Evolutionary conservation across 1,140 invertebrate species (phyloP).

Genomic region (Drosophila tsacasi): DNA sequence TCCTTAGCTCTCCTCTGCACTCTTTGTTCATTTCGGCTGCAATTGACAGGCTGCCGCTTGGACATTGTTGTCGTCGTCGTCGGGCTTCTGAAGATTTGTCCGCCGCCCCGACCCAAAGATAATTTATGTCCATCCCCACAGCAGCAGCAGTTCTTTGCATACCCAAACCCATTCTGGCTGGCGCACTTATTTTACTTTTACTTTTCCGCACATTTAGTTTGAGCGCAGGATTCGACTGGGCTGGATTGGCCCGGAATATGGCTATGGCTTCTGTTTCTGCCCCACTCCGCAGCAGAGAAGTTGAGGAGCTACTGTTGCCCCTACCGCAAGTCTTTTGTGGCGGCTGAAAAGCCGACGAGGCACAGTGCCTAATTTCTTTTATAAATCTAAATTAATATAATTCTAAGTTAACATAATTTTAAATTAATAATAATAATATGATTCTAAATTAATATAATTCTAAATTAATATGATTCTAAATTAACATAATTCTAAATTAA

Average conservation of each 20-base stretch:
- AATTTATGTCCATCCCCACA: conserved; percentile 69
- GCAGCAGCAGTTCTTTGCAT: conserved; percentile 46
- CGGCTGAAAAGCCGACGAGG: conserved; percentile 16
- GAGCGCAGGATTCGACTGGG: conserved; percentile 32
- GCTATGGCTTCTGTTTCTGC: conserved; percentile 43
- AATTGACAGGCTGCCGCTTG: conserved; percentile 53
- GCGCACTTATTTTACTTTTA: conserved; percentile 74
- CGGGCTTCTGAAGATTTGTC: conserved; percentile 71
- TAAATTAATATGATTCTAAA: no score
- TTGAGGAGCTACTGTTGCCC: conserved; percentile 28
- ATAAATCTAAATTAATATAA: no score
- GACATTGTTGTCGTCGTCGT: conserved; percentile 34
- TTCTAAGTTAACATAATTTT: no score
- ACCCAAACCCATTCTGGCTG: conserved; percentile 30
- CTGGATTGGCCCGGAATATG: conserved; percentile 24
- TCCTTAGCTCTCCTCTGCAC: neutral
- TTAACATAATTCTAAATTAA: no score
- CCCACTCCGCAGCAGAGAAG: conserved; percentile 9
- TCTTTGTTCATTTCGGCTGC: conserved; percentile 35
- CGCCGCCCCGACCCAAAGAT: conserved; percentile 68
- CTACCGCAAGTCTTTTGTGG: conserved; percentile 28
- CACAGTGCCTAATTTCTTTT: no score
- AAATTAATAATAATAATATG: no score
- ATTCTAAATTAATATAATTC: no score
- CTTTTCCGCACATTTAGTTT: conserved; percentile 64